Conservation (phyloP, 1,140 invertebrate genomes). For the Penaeus japonicus region DNA sequence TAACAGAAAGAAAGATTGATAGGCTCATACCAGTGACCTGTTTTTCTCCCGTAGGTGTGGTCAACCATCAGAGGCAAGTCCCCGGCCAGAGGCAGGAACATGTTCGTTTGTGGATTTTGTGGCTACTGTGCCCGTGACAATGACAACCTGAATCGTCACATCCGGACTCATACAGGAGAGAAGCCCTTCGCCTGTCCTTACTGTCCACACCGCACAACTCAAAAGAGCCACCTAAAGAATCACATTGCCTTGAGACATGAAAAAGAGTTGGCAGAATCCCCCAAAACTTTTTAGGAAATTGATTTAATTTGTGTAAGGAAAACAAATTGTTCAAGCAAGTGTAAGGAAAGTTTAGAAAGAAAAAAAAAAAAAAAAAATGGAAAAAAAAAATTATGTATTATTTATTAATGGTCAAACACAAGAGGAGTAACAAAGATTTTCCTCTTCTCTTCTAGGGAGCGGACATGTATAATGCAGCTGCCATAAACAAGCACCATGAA, state of each 20-base stretch:
- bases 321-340: neutral
- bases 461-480: conserved; percentile 38
- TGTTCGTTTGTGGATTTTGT: conserved; percentile 54
- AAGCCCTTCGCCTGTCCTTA: conserved; percentile 52
- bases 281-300: conserved; percentile 7
- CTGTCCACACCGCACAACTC: conserved; percentile 50
- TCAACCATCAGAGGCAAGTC: conserved; percentile 50
- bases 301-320: neutral
- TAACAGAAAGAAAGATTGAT: conserved; percentile 26
- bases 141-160: conserved; percentile 54
- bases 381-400: too few relatives aligned
- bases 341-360: too few relatives aligned
- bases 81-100: conserved; percentile 50
- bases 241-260: conserved; percentile 46
- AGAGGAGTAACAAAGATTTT: conserved; percentile 48
- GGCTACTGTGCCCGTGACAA: conserved; percentile 53
- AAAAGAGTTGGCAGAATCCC: conserved; percentile 44
- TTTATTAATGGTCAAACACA: neutral
- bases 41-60: conserved; percentile 53
- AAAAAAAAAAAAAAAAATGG: too few relatives aligned
- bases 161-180: conserved; percentile 49
- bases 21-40: conserved; percentile 51
- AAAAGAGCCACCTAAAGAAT: conserved; percentile 51
- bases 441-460: conserved; percentile 53
- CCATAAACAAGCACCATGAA: conserved; percentile 44